Base-by-base conservation (phyloP, 2,113 vertebrate species). In the Lucifuga dentata region DNA sequence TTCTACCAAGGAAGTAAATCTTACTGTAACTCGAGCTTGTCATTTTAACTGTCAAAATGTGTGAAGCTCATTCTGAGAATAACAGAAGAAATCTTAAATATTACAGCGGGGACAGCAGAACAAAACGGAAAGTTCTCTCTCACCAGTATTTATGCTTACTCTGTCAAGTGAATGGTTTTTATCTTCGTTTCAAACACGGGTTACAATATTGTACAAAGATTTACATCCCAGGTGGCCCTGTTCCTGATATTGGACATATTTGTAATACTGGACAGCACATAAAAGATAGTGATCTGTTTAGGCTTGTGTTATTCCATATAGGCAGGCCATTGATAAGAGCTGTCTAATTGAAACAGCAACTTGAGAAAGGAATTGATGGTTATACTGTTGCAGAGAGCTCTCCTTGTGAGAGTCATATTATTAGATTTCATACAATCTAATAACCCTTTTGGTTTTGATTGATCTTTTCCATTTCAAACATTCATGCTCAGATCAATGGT, bases 381-480 rank as follows among this genome's bases (percentile, higher is more conserved):
- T 68, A 80, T 74, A 57, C 41, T 53, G 90, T 76, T 55, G 76
- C 79, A 86, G 82, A 88, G 81, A 84, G 78, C 83, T 77, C 82
- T 86, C 85, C 76, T 83, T 70, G 83, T 69, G 68, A 55, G 79
- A 89, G 76, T 86, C 75, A 71, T 82, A 91, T 92, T 92, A 92
- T 93, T 91, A 90, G 83, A 91, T 93, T 92, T 73, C 84, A 83
- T 83, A 90, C 85, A 88, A 86, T 92, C 81, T 90, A 85, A 90
- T 92, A 90, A 88, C 88, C 90, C 84, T 87, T 87, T 87, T 83
- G 80, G 78, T 83, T 85, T 90, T 91, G 90, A 91, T 90, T 91
- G 84, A 89, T 90, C 86, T 90, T 83, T 82, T 83, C 89, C 86
- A 89, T 90, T 88, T 86, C 63, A 68, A 87, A 86, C 86, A 80